These are phyloP conservation scores for Muntiacus muntjak DNA, from an alignment of 2,113 vertebrate genomes.

Conservation along the genomic window DNA sequence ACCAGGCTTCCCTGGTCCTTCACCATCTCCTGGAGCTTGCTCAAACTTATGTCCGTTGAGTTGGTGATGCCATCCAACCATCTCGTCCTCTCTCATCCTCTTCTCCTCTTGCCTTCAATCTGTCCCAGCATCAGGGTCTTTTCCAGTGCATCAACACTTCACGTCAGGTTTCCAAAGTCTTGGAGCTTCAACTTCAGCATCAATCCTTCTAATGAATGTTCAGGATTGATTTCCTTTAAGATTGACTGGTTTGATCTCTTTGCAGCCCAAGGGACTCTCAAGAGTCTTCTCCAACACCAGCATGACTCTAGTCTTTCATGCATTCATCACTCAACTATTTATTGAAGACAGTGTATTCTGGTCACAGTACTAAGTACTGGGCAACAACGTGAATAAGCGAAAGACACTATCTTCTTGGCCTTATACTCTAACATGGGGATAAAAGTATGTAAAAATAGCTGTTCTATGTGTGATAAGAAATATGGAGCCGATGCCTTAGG, in stretches of 20 bases:
- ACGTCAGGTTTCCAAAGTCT: not conserved
- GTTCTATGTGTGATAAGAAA: not conserved
- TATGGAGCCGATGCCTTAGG: not conserved
- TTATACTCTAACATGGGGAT: not conserved
- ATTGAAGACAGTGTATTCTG: not conserved
- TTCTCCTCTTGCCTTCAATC: not conserved
- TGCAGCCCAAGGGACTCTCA: not conserved
- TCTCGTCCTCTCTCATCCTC: not conserved
- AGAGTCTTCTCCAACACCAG: not conserved
- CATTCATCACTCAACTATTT: too few species aligned
- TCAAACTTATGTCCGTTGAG: not conserved
- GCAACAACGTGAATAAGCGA: not conserved
- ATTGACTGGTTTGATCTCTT: not conserved
- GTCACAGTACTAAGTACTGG: not conserved
- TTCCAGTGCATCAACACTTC: not conserved
- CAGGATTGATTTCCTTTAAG: not conserved
- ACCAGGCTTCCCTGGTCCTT: rapidly evolving
- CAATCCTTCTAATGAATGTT: not conserved
- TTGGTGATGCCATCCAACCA: not conserved
- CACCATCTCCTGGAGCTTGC: not conserved
- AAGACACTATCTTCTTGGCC: not conserved
- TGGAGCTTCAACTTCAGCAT: not conserved
- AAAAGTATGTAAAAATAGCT: not conserved
- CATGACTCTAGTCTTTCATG: not conserved
- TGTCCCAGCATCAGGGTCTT: not conserved